Base-by-base conservation (phyloP, 2,797 vertebrate species). In the Sarcoramphus papa region DNA sequence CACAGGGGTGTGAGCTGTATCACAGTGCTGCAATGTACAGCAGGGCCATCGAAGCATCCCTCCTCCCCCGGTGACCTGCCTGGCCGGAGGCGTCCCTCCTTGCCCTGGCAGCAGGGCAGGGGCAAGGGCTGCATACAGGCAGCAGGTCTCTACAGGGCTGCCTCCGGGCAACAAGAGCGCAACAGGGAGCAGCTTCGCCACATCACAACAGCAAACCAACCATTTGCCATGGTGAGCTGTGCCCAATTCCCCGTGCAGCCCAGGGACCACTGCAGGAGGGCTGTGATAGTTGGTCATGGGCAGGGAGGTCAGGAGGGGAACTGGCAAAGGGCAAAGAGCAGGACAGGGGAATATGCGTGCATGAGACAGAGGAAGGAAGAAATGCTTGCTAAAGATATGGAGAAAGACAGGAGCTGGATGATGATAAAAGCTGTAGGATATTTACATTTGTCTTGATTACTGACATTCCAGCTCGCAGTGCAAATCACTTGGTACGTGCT, bases 41-140 rank as follows among this genome's bases (percentile, higher is more conserved):
- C 4, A 1, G 0, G 0, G 65, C 33, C 28, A 33, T 7, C 3
- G 0, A 45, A 78, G 50, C 54, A 47, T 30, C 59, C 16, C 77
- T 64, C 31, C 18, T 14, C 7, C 28, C 31, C 4, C 1, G 1
- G 24, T 35, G 35, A 45, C 22, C 57, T 69, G 70, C 65, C 64
- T 6, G 7, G 40, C 20, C 0, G 4, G 17, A 62, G 33, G 28
- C 20, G 4, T 35, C 45, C 56, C 57, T 63, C 54, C 57, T 59
- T 4, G 2, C 47, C 37, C 21, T 2, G 5, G 72, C 53, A 76
- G 76, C 53, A 70, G 33, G 63, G 48, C 47, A 86, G 60, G 33
- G 47, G 47, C 18, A 20, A 40, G 51, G 41, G 56, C 6, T 78
- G 27, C 2, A 5, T 13, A 17, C 14, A 24, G 64, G 51, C 51